Evolutionary conservation across 1,140 invertebrate species (phyloP), one percentile per base, ranked within the genome.

Genomic region (Bombus haemorrhoidalis): DNA sequence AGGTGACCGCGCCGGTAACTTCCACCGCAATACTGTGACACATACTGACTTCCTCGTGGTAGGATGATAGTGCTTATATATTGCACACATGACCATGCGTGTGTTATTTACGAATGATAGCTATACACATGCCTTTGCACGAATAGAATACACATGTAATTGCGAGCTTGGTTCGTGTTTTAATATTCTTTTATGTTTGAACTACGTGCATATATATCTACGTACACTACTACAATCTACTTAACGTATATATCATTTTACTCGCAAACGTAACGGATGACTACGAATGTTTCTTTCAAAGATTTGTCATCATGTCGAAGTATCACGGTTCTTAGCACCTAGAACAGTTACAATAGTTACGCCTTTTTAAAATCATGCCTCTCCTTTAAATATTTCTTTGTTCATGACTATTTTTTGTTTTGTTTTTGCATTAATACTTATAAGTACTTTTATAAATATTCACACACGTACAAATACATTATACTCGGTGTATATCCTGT

Each of bases 41-140:
- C 87, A 37, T 79, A 92, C 90, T 91, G 91, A 82, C 80, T 84
- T 85, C 86, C 85, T 82, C 83, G 87, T 87, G 84, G 86, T 41
- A 79, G 78, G 69, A 71, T 68, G 73, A 85, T 89, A 86, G 47
- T 53, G 18, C 87, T 89, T 90, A 87, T 86, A 91, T 87, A 71
- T 84, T 81, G 72, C 71, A 71, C 28, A 66, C 89, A 89, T 79
- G 77, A 47, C 66, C 81, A 82, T 83, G 37, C 91, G 66, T 89
- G 79, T 77, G 62, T 87, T 77, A 83, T 87, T 86, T 89, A 86
- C 68, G 76, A 85, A 62, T 62, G 34, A 4, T 32, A 39, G 47
- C 64, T 71, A 79, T 80, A 72, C 28, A 76, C 71, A 62, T 62
- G 57, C 8, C 79, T 78, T 53, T 86, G 72, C 71, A 69, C n/a